Percentiles rank a stretch among this genome's conserved stretches.
These are phyloP conservation scores for Orthonyx spaldingii DNA, from an alignment of 2,113 vertebrate species.

Conservation along the genomic window DNA sequence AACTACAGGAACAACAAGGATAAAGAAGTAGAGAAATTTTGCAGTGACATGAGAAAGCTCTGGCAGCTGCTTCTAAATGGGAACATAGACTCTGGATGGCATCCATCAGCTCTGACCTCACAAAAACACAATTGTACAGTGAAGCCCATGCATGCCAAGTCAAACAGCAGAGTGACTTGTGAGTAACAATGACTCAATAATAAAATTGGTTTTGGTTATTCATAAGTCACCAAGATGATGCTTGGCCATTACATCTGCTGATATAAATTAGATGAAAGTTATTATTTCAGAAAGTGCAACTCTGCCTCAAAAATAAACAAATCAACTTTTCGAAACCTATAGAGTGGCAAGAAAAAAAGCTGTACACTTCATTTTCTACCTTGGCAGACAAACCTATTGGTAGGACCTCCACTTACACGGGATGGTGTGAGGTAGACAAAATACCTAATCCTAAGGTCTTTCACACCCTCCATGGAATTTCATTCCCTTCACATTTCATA, in stretches of 20 bases:
- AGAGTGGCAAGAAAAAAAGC: neutral
- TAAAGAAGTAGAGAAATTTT: neutral
- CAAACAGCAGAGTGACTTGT: neutral
- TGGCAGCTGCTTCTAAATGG: neutral
- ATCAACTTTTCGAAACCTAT: neutral
- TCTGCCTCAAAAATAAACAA: neutral
- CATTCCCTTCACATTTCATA: neutral
- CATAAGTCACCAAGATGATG: neutral
- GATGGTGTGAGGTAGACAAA: neutral
- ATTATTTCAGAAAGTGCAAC: neutral
- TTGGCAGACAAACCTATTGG: neutral
- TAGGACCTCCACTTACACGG: neutral
- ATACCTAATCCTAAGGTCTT: neutral
- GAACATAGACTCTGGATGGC: neutral
- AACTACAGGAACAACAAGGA: neutral
- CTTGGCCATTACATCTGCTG: neutral
- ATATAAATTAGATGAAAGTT: neutral
- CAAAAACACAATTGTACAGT: neutral
- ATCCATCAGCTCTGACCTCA: neutral
- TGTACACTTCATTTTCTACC: neutral
- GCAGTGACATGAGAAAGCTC: neutral
- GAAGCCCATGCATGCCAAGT: neutral
- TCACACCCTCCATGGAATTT: neutral
- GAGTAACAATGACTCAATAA: neutral
- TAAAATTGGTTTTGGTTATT: neutral